Evolutionary conservation across 2,888 invertebrate genomes (phyloP).

Genomic region (Tetragnatha montana): DNA sequence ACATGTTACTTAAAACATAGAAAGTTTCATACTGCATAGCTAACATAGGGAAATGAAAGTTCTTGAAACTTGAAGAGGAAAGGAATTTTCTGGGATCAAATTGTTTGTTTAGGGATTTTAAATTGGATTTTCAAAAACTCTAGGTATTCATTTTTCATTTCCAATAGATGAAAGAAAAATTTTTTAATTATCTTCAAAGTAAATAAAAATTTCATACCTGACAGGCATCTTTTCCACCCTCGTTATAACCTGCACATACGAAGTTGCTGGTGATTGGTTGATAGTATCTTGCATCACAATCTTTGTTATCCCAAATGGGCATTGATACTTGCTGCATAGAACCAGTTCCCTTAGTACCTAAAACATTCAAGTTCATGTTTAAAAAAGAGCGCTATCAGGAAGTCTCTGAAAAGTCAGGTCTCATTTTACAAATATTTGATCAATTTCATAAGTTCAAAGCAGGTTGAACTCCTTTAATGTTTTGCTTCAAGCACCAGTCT

Average conservation of each 20-base stretch:
- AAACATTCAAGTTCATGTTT: not conserved
- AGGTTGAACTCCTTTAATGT: no score
- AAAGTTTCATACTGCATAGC: no score
- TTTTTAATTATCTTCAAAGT: no score
- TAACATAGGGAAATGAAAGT: no score
- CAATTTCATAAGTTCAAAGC: not conserved
- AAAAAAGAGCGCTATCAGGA: not conserved
- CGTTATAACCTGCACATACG: conserved; percentile 90
- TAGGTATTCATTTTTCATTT: no score
- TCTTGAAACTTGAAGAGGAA: no score
- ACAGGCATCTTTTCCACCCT: conserved; percentile 94
- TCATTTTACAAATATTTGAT: not conserved
- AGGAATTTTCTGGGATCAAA: no score
- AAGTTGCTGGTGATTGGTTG: conserved; percentile 94
- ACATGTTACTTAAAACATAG: no score
- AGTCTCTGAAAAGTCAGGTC: not conserved
- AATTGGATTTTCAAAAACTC: no score
- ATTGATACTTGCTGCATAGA: conserved; percentile 73
- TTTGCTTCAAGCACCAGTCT: no score
- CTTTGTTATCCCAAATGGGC: conserved; percentile 73
- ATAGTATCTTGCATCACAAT: conserved; percentile 84
- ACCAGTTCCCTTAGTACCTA: conserved; percentile 71
- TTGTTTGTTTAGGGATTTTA: no score
- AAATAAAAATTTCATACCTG: conserved; percentile 79
- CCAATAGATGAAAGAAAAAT: no score